Base-by-base conservation (phyloP, 2,888 invertebrate species). In the Orthonevra nobilis region DNA sequence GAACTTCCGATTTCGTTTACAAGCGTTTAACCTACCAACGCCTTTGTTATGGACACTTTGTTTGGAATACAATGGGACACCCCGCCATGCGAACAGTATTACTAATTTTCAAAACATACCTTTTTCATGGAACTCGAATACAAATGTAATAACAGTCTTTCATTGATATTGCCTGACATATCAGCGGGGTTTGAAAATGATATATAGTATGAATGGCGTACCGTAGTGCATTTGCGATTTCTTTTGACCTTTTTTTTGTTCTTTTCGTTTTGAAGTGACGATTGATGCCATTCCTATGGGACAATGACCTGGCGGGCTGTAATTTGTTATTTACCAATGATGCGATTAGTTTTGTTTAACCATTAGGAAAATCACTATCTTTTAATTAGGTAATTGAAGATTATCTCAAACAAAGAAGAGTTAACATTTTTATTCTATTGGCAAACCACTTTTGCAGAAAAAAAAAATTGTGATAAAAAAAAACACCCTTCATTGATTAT, bases 101-200 rank as follows among this genome's bases (percentile, higher is more conserved):
- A 64, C 66, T 54, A 68, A 82, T 83, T 83, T 85, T 85, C 84
- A 86, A 86, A 87, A 86, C 86, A 85, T 83, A 86, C 87, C 85
- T 86, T 85, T 86, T 87, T 86, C 14, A 48, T 26, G 66, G 26
- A 15, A 52, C 32, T 20, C 6, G 42, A 46, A 46, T 72, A 66
- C 58, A 54, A 72, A 40, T 64, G 32, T 38, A 52, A 38, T 58
- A 40, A 70, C 42, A 15, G 40, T 26, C 5, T 23, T 44, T 50
- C 30, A 64, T 36, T 50, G 58, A 66, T 36, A 34, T 42, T 15
- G 20, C n/a, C n/a, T n/a, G n/a, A n/a, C n/a, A n/a, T n/a, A n/a
- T n/a, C 60, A 56, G 48, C 48, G 50, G 75, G 40, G 42, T 61
- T 32, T n/a, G 32, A 40, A 12, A 38, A 48, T 14, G 10, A 23